phyloP scores from a whole-genome alignment of 2,888 invertebrate genomes.

The Caradrina clavipalpis region DNA sequence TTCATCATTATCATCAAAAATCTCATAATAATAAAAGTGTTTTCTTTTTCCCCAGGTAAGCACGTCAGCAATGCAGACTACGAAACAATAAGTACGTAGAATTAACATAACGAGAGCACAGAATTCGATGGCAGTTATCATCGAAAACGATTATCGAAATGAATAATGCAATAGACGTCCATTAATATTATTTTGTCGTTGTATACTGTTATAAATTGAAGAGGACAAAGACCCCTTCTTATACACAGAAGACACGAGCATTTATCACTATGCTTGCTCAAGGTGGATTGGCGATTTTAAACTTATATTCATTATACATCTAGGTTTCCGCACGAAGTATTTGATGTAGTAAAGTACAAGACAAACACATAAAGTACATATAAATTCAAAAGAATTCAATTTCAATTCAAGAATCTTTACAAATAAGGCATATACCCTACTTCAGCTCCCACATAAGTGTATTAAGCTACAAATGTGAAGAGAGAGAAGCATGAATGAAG shows the following conservation, averaged over 20 bases:
- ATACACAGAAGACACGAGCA: too few relatives aligned
- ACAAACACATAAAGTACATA: too few relatives aligned
- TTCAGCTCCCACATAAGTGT: constrained; percentile 1
- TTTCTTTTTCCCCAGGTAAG: constrained; percentile 63
- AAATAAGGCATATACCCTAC: constrained; percentile 11
- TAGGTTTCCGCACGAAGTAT: too few relatives aligned
- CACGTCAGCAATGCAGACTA: constrained; percentile 25
- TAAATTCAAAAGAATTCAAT: too few relatives aligned
- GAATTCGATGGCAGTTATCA: constrained; percentile 27
- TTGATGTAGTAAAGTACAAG: too few relatives aligned
- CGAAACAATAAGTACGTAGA: constrained; percentile 56
- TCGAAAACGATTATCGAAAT: constrained; percentile 57
- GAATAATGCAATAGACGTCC: constrained; percentile 54
- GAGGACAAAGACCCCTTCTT: too few relatives aligned
- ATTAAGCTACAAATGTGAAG: constrained; percentile 35
- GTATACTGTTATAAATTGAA: constrained; percentile 33
- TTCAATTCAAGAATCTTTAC: not conserved
- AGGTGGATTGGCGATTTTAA: too few relatives aligned
- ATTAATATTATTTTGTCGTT: constrained; percentile 27
- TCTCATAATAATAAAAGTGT: constrained; percentile 28
- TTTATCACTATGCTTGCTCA: too few relatives aligned
- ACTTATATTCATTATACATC: too few relatives aligned
- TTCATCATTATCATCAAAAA: too few relatives aligned
- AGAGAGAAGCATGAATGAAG: constrained; percentile 35
- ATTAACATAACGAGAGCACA: constrained; percentile 42